These are phyloP conservation scores for Lontra canadensis DNA, from an alignment of 2,113 vertebrate species.

Conservation along the genomic window DNA sequence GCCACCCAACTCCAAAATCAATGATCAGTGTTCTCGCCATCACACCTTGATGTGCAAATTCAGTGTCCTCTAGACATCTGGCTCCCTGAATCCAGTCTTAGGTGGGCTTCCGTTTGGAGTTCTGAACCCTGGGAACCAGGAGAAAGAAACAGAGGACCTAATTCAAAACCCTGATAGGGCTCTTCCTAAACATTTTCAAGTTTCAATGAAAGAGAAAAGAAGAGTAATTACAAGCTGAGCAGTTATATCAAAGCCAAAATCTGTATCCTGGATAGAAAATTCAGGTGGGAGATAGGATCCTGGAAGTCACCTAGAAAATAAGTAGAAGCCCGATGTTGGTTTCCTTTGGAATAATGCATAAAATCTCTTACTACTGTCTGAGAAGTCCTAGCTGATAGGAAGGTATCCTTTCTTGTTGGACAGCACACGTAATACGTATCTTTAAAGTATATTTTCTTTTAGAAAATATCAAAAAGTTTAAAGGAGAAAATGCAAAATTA, in stretches of 20 bases:
- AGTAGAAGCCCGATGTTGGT: not conserved
- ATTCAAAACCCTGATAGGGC: not conserved
- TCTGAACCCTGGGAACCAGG: not conserved
- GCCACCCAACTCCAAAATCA: not conserved
- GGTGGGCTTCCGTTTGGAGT: not conserved
- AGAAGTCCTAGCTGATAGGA: not conserved
- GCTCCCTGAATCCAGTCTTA: not conserved
- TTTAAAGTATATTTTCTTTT: not conserved
- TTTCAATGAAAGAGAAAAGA: not conserved
- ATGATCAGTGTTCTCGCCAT: not conserved
- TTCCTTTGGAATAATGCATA: not conserved
- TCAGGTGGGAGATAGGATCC: not conserved
- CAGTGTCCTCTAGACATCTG: not conserved
- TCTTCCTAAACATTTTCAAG: not conserved
- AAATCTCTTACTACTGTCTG: not conserved
- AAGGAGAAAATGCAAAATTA: slow-evolving; percentile 29
- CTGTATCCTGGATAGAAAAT: not conserved
- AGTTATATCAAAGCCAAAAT: not conserved
- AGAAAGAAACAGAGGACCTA: not conserved
- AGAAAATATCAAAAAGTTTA: slow-evolving; percentile 22
- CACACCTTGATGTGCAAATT: not conserved
- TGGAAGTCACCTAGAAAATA: not conserved
- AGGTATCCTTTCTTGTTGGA: not conserved
- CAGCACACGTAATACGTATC: not conserved
- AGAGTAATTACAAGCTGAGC: not conserved